Base-by-base conservation (phyloP, 2,113 vertebrate species). In the Catharus minimus region DNA sequence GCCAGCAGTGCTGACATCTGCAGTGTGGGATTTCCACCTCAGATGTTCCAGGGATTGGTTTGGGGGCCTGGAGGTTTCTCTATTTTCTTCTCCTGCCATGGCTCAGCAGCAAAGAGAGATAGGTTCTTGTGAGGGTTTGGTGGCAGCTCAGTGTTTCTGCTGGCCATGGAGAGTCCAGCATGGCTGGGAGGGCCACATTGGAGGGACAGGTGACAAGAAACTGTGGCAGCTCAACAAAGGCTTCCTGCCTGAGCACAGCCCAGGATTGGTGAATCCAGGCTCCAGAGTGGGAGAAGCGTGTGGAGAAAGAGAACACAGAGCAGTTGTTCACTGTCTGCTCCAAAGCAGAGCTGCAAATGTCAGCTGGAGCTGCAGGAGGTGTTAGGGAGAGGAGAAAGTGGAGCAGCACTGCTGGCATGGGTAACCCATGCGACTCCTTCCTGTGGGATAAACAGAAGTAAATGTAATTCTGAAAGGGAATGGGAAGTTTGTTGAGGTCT, bases 321-420 rank as follows among this genome's bases (percentile, higher is more conserved):
- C 53, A 82, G 90, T 39, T 89, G 41, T 69, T 91, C 18, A 10
- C 64, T 92, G n/a, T 30, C 75, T 74, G 32, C 76, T 94, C 82
- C 67, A 39, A 64, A 68, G 39, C 38, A 49, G 76, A 90, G 30
- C 75, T 92, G 83, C 67, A 76, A 82, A 64, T 24, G 23, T 93
- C 62, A 68, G 36, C 20, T 82, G 93, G 79, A 82, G 49, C 84
- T 80, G 91, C 64, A 57, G 80, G 72, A 92, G 55, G 72, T 88
- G 72, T 65, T 73, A 2, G 18, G 58, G 50, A 68, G 71, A 85
- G 64, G 21, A 73, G 57, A 67, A 62, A 62, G 53, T 50, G 79
- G 66, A 75, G 30, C 62, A 43, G 44, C 43, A 15, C 43, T 84
- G 60, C 60, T 50, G 82, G 24, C 22, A 5, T 41, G 32, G 49